Base-by-base conservation (phyloP, 2,888 invertebrate species). In the Papilio protenor region DNA sequence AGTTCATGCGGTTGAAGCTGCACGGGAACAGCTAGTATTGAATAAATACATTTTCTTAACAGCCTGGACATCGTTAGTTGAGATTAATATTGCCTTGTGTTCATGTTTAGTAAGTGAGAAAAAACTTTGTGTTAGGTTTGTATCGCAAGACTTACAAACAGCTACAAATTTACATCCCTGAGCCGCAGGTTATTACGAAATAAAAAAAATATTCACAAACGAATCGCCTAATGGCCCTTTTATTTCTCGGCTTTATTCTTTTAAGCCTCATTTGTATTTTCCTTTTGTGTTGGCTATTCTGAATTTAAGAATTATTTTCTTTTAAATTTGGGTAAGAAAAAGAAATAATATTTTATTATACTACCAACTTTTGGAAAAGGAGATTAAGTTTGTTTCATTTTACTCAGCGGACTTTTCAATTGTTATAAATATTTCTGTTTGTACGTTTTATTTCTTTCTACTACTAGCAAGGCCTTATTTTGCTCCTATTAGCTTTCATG, bases 251-350 rank as follows among this genome's bases (percentile, higher is more conserved):
- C 75, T 78, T 78, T 75, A 75, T 78, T 78, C 71, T 75, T 71
- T 75, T 78, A 74, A 78, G 75, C 61, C 75, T 78, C 75, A 78
- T 78, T 78, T 75, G 77, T 78, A 71, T 75, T 75, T 75, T 78
- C 64, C 75, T 75, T 75, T 78, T 78, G 61, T 77, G 77, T 71
- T 59, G 61, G 77, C 61, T 61, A 23, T 64, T 61, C 70, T 23
- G 75, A 75, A 78, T 71, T 71, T 64, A 40, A 40, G 77, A 78
- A 78, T 75, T 75, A 75, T 73, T 75, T 74, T 78, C 61, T 47
- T 74, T 61, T 71, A 45, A 75, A 78, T 64, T 75, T 75, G 12
- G 23, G 18, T 40, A 8, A 16, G 75, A 49, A 69, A 57, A 45
- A 12, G 33, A 55, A 72, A 72, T 73, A 77, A 74, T 59, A 64